Evolutionary conservation across 2,113 vertebrate genomes (phyloP), one percentile per base, ranked within the genome.

Genomic region (Chunga burmeisteri): DNA sequence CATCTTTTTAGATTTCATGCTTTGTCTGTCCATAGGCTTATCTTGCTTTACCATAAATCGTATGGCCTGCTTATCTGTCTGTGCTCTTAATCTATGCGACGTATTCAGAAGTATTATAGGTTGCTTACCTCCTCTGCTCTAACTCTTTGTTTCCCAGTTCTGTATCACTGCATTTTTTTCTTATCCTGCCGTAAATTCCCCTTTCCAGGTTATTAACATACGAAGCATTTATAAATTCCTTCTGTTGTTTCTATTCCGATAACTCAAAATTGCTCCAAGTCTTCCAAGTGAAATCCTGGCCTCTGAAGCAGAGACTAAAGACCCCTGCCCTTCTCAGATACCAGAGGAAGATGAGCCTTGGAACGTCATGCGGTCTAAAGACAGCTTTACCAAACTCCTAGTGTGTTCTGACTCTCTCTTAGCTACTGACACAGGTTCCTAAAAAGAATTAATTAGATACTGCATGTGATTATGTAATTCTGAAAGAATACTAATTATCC

Each of bases 21-120:
- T 94, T 96, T 97, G 84, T 96, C 93, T 92, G 77, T 71, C 90
- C 86, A 90, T n/a, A 75, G 75, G 88, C 88, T 97, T 96, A 97
- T 96, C 95, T 94, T 88, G 47, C 81, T 94, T 95, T 72, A 58
- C 63, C 94, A 96, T 88, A 92, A 95, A 94, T 52, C 73, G 67
- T 81, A 81, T 77, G 80, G 93, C 61, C 79, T 84, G 92, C 91
- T 97, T 95, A 97, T 97, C 97, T 90, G 62, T 40, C 94, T 77
- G 9, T 44, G 71, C 78, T 91, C 74, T 72, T 88, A 88, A 92
- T 94, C 89, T 81, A 40, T 19, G 85, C 12, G 56, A 86, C 86
- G 86, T 42, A 96, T 92, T 93, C 86, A 53, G 30, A 84, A 83
- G 74, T 81, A 74, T 50, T 81, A 19, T 16, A 82, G 56, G 73